Evolutionary conservation across 2,113 vertebrate genomes (phyloP).

Genomic region (Ageneiosus marmoratus): DNA sequence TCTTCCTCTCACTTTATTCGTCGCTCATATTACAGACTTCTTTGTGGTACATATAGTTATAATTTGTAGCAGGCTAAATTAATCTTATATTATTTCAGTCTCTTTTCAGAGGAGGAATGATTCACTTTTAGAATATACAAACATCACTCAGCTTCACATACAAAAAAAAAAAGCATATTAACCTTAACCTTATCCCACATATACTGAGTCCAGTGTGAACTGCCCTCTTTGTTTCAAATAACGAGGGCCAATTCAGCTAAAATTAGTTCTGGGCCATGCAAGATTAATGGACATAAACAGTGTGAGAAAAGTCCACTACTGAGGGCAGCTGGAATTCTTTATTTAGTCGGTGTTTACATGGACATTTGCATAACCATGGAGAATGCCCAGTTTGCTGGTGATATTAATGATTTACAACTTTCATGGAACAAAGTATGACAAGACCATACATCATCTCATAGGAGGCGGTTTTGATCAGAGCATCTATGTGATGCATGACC

Average conservation of each 20-base stretch:
- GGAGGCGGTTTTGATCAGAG: neutral
- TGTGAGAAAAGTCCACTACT: neutral
- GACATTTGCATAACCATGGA: neutral
- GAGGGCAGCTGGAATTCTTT: neutral
- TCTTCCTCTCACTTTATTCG: too few species aligned
- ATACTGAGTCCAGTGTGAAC: conserved; percentile 35
- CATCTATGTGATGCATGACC: neutral
- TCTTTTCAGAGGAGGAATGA: neutral
- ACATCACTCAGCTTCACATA: neutral
- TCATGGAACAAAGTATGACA: neutral
- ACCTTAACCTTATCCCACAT: conserved; percentile 35
- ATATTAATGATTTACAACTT: neutral
- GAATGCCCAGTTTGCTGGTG: neutral
- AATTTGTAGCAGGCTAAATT: too few species aligned
- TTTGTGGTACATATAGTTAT: too few species aligned
- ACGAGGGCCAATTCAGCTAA: conserved; percentile 33
- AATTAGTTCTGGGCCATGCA: conserved; percentile 20
- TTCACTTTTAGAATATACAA: neutral
- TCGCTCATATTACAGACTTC: too few species aligned
- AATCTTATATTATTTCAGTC: neutral
- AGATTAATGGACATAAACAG: conserved; percentile 4
- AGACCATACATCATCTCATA: neutral
- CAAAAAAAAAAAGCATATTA: neutral
- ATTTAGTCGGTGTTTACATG: neutral
- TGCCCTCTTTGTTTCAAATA: conserved; percentile 39